Evolutionary conservation across 2,797 vertebrate genomes (phyloP), one percentile per base, ranked within the genome.

Genomic region (Pelochelys cantorii): DNA sequence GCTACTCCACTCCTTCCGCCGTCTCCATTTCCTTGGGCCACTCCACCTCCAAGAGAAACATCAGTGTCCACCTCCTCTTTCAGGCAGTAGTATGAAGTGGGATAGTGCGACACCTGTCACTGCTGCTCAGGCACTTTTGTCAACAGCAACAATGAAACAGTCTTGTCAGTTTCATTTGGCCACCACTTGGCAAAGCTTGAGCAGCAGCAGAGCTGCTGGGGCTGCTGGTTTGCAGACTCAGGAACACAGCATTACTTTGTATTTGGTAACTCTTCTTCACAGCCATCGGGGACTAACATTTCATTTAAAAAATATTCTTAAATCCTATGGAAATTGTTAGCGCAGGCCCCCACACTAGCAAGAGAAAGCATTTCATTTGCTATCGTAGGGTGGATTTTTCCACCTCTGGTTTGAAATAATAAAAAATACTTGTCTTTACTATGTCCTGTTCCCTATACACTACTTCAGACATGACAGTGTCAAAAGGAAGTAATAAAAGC

Each of bases 21-120:
- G 56, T 82, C 90, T 92, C 82, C 88, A 97, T 90, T 96, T 96
- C 84, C 91, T 71, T 68, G 92, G 88, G 84, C 87, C 91, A 68
- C 91, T 9, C 65, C 17, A 34, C 17, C n/a, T 5, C 17, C 85
- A 88, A 0, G 55, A 85, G 60, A 83, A 90, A 85, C 54, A 18
- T 34, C 88, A 77, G 79, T 87, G 83, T 94, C 83, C 90, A 20
- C 85, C 92, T 88, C 91, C 23, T 94, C 94, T 91, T 91, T 95
- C 92, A 95, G 90, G 34, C 90, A 95, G 94, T 84, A 89, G 89
- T 75, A 80, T 0, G 1, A 91, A 85, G 88, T 25, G 90, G 89
- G 71, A 92, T 90, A 78, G 84, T 82, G 83, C 68, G 88, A 85
- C 94, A 95, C 86, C 88, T 88, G 93, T 75, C 84, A 90, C 59